phyloP scores from a whole-genome alignment of 2,888 invertebrate species.

The Metacarcinus magister region DNA sequence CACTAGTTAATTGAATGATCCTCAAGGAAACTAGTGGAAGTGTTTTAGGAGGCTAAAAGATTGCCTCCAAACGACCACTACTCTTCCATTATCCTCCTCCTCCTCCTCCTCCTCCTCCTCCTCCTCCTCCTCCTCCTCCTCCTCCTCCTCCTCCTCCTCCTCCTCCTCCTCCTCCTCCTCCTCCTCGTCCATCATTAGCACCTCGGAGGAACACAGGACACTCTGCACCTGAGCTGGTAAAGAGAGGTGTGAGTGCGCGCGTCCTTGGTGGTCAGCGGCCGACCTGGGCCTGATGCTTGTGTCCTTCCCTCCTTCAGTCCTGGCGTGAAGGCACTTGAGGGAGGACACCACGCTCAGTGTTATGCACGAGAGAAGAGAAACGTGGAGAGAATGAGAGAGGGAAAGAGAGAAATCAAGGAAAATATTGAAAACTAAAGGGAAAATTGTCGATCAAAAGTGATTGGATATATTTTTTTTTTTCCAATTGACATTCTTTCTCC shows the following conservation, averaged over 20 bases:
- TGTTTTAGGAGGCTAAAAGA: too few species aligned
- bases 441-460: neutral
- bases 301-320: neutral
- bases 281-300: neutral
- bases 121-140: neutral
- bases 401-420: neutral
- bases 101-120: constrained; percentile 18
- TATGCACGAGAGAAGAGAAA: too few species aligned
- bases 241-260: neutral
- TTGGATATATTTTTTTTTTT: neutral
- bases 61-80: neutral
- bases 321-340: neutral
- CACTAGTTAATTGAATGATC: neutral
- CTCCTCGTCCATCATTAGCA: neutral
- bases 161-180: neutral
- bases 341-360: neutral
- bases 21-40: too few species aligned
- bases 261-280: neutral
- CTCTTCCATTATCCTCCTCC: constrained; percentile 32
- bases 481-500: neutral
- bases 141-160: neutral
- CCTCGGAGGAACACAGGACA: neutral
- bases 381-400: neutral
- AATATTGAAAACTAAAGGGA: neutral
- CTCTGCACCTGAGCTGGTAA: neutral